A percentile compares a stretch with the other conserved stretches of the same genome.
phyloP scores from a whole-genome alignment of 2,113 vertebrate species.

The Melozone crissalis region DNA sequence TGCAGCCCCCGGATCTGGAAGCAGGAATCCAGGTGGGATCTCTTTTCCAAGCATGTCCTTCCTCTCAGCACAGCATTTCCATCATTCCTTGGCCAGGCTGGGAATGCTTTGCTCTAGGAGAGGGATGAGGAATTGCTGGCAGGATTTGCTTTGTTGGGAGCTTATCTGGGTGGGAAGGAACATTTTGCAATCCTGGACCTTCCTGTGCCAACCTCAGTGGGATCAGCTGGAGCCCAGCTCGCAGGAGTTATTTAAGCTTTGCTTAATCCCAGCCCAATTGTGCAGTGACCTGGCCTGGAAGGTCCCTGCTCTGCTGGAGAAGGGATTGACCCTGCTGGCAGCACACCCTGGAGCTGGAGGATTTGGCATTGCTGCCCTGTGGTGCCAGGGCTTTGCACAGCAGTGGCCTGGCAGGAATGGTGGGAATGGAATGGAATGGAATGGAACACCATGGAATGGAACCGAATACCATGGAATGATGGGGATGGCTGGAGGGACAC shows the following conservation, averaged over 20 bases:
- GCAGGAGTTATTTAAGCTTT: neutral
- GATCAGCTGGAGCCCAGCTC: neutral
- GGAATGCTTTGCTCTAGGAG: neutral
- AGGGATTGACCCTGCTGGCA: neutral
- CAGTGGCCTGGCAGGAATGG: neutral
- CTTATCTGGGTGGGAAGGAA: neutral
- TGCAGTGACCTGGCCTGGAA: neutral
- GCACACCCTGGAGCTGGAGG: neutral
- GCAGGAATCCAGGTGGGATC: neutral
- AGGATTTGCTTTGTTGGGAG: neutral
- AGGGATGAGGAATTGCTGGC: neutral
- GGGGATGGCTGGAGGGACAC: neutral
- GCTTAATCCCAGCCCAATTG: neutral
- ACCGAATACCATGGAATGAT: accelerated
- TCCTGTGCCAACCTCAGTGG: neutral
- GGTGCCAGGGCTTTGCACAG: neutral
- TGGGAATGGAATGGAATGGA: neutral
- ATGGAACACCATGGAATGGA: neutral
- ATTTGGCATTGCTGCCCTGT: neutral
- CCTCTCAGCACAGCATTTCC: too few species aligned
- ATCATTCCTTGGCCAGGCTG: neutral
- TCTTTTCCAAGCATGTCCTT: neutral
- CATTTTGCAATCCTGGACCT: neutral
- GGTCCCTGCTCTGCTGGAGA: neutral
- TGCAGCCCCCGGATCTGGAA: too few species aligned